A percentile compares a stretch with the other conserved stretches of the same genome.
These are phyloP conservation scores for Myotis pilosus DNA, from an alignment of 2,797 vertebrate species.

Conservation along the genomic window DNA sequence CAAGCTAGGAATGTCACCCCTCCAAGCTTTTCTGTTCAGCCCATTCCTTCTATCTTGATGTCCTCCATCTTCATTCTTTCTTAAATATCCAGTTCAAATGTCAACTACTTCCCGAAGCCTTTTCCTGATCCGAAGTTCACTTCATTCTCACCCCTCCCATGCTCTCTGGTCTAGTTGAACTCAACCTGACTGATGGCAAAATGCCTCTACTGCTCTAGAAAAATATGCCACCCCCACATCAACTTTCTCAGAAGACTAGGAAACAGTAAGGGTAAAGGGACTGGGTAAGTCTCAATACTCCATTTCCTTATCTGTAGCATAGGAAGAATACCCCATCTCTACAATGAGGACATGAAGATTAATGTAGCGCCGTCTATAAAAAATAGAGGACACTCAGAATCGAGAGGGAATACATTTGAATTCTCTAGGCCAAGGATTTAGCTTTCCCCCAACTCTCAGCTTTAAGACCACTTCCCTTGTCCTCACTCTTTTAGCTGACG, in stretches of 20 bases:
- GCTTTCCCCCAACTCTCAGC: background rate
- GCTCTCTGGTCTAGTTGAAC: background rate
- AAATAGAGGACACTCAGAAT: background rate
- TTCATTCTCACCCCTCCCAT: conserved; percentile 40
- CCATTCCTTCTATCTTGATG: conserved; percentile 33
- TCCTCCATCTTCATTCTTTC: conserved; percentile 39
- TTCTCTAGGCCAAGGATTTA: background rate
- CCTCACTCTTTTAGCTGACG: background rate
- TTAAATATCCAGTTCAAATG: conserved; percentile 59
- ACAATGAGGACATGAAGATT: background rate
- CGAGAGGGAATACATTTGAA: background rate
- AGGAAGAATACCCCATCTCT: background rate
- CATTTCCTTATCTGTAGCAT: background rate
- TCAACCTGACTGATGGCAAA: background rate
- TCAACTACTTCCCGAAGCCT: conserved; percentile 53
- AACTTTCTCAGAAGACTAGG: background rate
- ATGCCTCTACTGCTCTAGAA: conserved; percentile 22
- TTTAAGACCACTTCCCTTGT: background rate
- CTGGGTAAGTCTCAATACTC: background rate
- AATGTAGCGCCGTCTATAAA: background rate
- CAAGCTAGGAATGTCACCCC: background rate
- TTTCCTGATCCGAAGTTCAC: background rate
- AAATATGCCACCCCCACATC: background rate
- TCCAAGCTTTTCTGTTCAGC: background rate
- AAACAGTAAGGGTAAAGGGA: background rate